Evolutionary conservation across 2,797 vertebrate genomes (phyloP).

Genomic region (Tauraco hartlaubi): DNA sequence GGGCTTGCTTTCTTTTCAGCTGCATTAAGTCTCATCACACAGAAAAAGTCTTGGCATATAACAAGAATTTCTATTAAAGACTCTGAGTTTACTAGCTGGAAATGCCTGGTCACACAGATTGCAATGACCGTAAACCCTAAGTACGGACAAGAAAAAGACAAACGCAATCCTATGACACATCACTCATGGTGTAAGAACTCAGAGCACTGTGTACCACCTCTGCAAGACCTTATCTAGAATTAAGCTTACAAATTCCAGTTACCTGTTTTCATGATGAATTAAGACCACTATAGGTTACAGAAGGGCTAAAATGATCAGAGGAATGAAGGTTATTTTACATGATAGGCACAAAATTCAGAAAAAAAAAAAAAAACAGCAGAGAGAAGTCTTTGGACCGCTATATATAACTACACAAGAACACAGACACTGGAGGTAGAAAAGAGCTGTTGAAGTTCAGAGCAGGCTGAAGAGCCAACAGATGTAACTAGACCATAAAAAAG

Average conservation of each 20-base stretch:
- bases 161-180: neutral
- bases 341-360: neutral
- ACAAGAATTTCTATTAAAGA: neutral
- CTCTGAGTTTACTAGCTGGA: neutral
- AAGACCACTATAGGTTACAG: neutral
- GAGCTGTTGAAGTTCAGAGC: neutral
- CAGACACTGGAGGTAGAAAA: neutral
- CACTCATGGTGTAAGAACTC: neutral
- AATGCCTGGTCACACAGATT: neutral
- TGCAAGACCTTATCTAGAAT: neutral
- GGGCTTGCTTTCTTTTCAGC: neutral
- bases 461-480: neutral
- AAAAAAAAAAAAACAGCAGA: neutral
- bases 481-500: neutral
- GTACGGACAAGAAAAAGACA: neutral
- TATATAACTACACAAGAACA: neutral
- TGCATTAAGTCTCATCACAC: neutral
- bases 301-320: neutral
- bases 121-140: neutral
- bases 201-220: neutral
- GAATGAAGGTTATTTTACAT: neutral
- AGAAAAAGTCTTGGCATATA: neutral
- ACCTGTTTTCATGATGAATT: neutral
- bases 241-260: neutral
- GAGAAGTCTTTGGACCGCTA: neutral